phyloP scores from a whole-genome alignment of 2,888 invertebrate species.

The Orchestes rusci region DNA sequence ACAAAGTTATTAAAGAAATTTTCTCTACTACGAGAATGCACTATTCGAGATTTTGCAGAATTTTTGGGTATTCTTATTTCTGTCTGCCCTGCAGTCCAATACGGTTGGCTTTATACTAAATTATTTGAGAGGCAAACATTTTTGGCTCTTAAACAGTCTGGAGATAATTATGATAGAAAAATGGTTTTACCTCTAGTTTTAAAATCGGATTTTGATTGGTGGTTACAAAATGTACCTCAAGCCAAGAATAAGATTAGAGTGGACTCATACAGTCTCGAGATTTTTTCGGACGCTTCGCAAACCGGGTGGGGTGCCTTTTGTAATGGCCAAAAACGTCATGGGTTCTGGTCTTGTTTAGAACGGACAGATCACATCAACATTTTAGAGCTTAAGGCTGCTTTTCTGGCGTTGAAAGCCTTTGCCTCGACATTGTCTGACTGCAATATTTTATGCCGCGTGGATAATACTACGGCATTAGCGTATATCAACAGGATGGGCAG shows the following conservation, averaged over 20 bases:
- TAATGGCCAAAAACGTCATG: slow-evolving; percentile 14
- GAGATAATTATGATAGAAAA: neutral
- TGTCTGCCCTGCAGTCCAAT: neutral
- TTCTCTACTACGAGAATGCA: neutral
- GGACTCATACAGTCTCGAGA: slow-evolving; percentile 7
- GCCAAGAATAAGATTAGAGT: slow-evolving; percentile 9
- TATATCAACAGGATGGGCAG: slow-evolving; percentile 1
- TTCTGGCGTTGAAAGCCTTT: slow-evolving; percentile 26
- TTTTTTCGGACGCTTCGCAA: slow-evolving; percentile 27
- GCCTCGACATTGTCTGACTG: slow-evolving; percentile 11
- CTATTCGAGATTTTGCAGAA: neutral
- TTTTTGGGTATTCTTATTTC: neutral
- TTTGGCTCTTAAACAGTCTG: neutral
- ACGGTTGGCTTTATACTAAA: neutral
- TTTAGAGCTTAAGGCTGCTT: slow-evolving; percentile 5
- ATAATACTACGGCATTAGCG: slow-evolving; percentile 12
- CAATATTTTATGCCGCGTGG: slow-evolving; percentile 13
- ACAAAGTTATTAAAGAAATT: neutral
- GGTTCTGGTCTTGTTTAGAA: slow-evolving; percentile 24
- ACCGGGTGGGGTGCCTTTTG: slow-evolving; percentile 27
- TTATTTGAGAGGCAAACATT: neutral
- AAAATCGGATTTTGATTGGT: neutral
- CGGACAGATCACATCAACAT: neutral
- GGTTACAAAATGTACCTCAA: neutral
- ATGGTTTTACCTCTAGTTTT: slow-evolving; percentile 7